These are phyloP conservation scores for Pithecia hirsuta DNA, from an alignment of 2,797 vertebrate genomes.

Conservation along the genomic window DNA sequence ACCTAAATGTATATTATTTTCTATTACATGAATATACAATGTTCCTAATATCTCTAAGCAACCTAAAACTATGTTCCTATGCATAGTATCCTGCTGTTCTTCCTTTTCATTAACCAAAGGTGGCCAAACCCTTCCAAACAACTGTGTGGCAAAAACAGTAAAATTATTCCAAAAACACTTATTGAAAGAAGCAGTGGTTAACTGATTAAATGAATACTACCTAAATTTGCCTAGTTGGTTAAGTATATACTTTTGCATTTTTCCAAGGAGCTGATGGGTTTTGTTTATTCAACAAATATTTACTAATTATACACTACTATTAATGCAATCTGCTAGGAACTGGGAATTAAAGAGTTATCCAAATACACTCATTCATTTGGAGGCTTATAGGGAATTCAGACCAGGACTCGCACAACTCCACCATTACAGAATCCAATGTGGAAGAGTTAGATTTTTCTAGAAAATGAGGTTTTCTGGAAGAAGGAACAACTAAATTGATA, in stretches of 20 bases:
- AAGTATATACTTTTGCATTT: neutral
- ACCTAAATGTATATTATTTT: neutral
- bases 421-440: neutral
- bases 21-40: neutral
- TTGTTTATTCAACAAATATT: neutral
- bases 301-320: neutral
- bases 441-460: neutral
- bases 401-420: too few relatives aligned
- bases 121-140: neutral
- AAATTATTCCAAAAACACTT: neutral
- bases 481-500: neutral
- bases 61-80: neutral
- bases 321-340: neutral
- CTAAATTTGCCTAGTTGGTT: neutral
- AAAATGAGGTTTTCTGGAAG: neutral
- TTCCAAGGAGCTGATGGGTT: neutral
- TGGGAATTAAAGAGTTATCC: neutral
- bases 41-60: neutral
- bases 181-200: neutral
- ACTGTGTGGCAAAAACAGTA: neutral
- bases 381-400: neutral
- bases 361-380: neutral
- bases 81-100: neutral
- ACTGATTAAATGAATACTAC: neutral
- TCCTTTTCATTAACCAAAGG: neutral